Evolutionary conservation across 2,113 vertebrate genomes (phyloP), one percentile per base, ranked within the genome.

Genomic region (Chlorodrepanis virens): DNA sequence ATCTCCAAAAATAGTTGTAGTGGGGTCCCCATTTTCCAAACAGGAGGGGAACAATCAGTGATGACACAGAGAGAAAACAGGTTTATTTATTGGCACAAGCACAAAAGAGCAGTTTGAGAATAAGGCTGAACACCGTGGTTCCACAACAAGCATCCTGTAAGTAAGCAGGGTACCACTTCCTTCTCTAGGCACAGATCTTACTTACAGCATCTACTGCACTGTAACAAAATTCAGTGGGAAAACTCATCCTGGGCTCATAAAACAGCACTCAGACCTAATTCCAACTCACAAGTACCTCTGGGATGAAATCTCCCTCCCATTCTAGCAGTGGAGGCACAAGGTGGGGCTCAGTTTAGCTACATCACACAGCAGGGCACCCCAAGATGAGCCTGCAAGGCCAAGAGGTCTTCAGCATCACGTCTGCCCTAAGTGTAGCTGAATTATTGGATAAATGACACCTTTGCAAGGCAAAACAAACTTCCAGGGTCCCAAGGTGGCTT

Each of bases 21-120:
- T 33, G 40, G 23, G 31, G 3, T 33, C 14, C 28, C 12, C 0
- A 0, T 50, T 65, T 72, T 50, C 25, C 54, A 45, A 33, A 29
- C 6, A 47, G 33, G 21, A 92, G n/a, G 4, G 7, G 4, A 90
- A 39, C 7, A 65, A 60, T 9, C 28, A 88, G 37, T 77, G 35
- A 11, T 77, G 50, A 50, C 33, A 57, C 23, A 52, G 21, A 77
- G 23, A 80, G 53, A 44, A 84, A 88, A 54, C 22, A 28, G 16
- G 12, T 96, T 96, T 95, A 95, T 95, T 97, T 24, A 80, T 74
- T 75, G 71, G 60, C 56, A 89, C 5, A 10, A 72, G 70, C 54
- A 80, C 40, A 57, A 89, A 49, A 33, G 14, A 77, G 59, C 0
- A 0, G 35, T 69, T 96, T 79, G 50, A 82, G 25, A 82, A 79